These are phyloP conservation scores for Entomyzon cyanotis DNA, from an alignment of 2,113 vertebrate genomes.

Conservation along the genomic window DNA sequence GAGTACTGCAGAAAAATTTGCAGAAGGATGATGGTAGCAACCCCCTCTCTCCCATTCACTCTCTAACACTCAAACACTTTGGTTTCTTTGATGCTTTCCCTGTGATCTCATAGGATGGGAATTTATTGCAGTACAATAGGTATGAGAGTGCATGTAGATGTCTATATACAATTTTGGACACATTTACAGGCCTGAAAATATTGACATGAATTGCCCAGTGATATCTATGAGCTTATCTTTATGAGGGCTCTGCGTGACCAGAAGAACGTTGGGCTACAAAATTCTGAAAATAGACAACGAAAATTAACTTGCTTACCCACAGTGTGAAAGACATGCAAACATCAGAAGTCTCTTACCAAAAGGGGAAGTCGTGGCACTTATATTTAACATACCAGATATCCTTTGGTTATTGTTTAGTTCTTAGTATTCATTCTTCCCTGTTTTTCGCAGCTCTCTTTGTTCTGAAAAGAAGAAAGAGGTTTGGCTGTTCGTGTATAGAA, in stretches of 20 bases:
- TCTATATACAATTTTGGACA: neutral
- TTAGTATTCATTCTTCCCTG: neutral
- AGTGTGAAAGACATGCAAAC: neutral
- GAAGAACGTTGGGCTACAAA: neutral
- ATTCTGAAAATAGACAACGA: neutral
- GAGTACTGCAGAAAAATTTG: neutral
- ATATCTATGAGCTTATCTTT: neutral
- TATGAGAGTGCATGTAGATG: neutral
- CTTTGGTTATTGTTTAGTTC: neutral
- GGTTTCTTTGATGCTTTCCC: neutral
- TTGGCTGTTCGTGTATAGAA: neutral
- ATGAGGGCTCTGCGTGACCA: accelerated
- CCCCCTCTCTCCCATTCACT: neutral
- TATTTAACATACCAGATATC: neutral
- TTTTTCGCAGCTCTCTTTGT: neutral
- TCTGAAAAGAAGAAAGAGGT: neutral
- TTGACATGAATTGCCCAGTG: neutral
- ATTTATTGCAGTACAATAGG: neutral
- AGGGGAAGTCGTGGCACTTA: neutral
- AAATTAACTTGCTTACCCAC: neutral
- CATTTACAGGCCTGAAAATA: neutral
- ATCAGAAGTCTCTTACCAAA: neutral
- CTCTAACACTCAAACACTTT: neutral
- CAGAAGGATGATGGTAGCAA: neutral
- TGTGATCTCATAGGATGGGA: neutral